phyloP scores from a whole-genome alignment of 2,797 vertebrate species.

The Arctocebus calabarensis region DNA sequence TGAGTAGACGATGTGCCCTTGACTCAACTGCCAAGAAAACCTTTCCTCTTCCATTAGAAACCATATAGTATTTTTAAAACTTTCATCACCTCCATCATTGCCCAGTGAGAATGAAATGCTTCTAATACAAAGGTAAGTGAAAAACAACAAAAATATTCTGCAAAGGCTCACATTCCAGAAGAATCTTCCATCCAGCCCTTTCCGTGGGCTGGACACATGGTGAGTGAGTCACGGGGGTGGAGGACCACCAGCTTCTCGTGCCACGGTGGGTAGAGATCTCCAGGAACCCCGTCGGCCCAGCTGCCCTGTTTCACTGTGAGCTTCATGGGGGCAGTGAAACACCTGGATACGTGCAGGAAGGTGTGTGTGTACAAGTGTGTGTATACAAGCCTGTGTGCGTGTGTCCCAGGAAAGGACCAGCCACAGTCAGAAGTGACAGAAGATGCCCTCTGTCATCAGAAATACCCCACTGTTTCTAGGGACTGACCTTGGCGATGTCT shows the following conservation, averaged over 20 bases:
- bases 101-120: not conserved
- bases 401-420: not conserved
- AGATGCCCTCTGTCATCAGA: not conserved
- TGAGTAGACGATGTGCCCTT: not conserved
- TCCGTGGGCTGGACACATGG: not conserved
- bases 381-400: accelerated
- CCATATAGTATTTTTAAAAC: not conserved
- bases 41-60: not conserved
- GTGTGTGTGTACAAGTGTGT: accelerated
- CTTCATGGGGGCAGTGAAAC: accelerated
- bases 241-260: not conserved
- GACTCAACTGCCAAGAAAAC: not conserved
- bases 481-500: accelerated
- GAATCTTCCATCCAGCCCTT: not conserved
- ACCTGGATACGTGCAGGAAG: accelerated
- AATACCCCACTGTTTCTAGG: too few species aligned
- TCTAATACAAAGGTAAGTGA: not conserved
- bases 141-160: not conserved
- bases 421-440: not conserved
- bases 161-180: not conserved
- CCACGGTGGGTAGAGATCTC: accelerated
- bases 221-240: too few species aligned
- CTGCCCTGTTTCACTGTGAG: not conserved
- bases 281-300: not conserved
- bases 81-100: not conserved